A percentile compares a stretch with the other conserved stretches of the same genome.
Conservation (phyloP, 2,888 invertebrate genomes). For the Druceiella hillmani region DNA sequence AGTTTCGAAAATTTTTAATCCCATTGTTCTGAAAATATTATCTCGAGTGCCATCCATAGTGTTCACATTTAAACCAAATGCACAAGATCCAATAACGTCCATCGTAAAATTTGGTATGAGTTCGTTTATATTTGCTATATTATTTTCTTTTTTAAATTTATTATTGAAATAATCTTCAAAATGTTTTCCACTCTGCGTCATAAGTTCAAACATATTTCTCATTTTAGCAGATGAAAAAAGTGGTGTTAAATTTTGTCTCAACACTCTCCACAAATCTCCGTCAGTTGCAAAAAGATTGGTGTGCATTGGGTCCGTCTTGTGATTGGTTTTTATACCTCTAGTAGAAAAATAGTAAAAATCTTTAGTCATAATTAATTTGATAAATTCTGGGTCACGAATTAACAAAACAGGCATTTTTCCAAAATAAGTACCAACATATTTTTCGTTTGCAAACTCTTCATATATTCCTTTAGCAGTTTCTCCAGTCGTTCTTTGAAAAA, state of each 20-base stretch:
- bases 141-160: neutral
- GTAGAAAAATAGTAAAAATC: constrained; percentile 29
- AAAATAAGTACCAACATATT: neutral
- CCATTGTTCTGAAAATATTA: neutral
- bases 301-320: constrained; percentile 26
- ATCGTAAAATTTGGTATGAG: neutral
- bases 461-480: no score
- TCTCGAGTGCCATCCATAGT: neutral
- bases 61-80: constrained; percentile 2
- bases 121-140: neutral
- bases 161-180: neutral
- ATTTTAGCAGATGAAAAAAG: constrained; percentile 27
- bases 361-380: constrained; percentile 28
- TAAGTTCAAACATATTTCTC: constrained; percentile 25
- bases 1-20: neutral
- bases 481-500: no score
- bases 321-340: constrained; percentile 23
- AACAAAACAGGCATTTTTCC: constrained; percentile 26
- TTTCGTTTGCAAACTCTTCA: constrained; percentile 18
- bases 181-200: constrained; percentile 21
- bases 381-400: constrained; percentile 27
- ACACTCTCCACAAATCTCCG: constrained; percentile 26
- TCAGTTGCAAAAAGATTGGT: constrained; percentile 27
- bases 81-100: neutral
- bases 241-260: constrained; percentile 26